These are phyloP conservation scores for Clepsis dumicolana DNA, from an alignment of 2,888 invertebrate genomes.

Conservation along the genomic window DNA sequence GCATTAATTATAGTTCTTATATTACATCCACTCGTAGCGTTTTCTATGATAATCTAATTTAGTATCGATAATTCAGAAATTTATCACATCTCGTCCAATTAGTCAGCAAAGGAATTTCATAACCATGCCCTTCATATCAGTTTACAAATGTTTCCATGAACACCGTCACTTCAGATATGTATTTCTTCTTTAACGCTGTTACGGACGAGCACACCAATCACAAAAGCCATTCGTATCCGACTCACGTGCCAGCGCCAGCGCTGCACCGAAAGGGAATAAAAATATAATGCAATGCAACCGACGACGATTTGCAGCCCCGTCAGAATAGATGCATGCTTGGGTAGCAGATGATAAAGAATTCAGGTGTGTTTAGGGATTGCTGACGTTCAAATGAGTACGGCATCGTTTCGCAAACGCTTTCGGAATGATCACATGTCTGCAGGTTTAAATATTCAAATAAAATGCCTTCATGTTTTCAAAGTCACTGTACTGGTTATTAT, in stretches of 20 bases:
- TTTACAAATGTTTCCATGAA: background rate
- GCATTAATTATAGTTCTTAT: too few species aligned
- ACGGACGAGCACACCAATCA: conserved; percentile 34
- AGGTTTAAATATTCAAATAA: too few species aligned
- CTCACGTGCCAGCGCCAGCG: conserved; percentile 28
- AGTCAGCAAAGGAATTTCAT: too few species aligned
- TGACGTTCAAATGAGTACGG: background rate
- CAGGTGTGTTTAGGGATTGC: conserved; percentile 6
- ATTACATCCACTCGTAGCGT: too few species aligned
- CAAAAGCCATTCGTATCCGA: conserved; percentile 14
- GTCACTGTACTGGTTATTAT: too few species aligned
- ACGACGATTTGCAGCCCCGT: conserved; percentile 36
- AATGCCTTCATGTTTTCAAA: too few species aligned
- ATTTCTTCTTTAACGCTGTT: conserved; percentile 29
- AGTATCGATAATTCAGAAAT: too few species aligned
- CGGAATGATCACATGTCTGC: background rate
- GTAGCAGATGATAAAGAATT: conserved; percentile 22
- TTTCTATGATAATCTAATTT: too few species aligned
- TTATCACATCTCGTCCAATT: too few species aligned
- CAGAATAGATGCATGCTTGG: conserved; percentile 20
- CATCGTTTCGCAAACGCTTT: background rate
- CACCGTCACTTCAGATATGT: conserved; percentile 15
- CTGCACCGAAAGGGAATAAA: conserved; percentile 34
- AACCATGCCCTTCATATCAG: background rate
- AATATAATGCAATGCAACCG: conserved; percentile 39